phyloP scores from a whole-genome alignment of 1,140 invertebrate genomes.

The Branchinecta lindahli region DNA sequence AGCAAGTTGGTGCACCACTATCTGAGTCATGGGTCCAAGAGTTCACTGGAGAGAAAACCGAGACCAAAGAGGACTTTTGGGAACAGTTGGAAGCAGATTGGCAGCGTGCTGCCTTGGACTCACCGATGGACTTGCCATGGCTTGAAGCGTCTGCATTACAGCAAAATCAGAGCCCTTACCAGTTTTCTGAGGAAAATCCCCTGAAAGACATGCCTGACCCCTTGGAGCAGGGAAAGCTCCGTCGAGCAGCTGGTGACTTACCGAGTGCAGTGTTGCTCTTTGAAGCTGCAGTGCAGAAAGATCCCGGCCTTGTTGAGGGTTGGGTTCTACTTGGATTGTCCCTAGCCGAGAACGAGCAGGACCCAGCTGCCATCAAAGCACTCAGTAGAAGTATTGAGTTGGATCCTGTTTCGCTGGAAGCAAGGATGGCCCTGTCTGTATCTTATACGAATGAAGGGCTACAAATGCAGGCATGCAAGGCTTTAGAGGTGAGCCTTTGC shows the following conservation, averaged over 20 bases:
- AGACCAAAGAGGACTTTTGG: constrained; percentile 18
- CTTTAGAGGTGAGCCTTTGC: constrained; percentile 31
- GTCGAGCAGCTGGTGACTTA: constrained; percentile 69
- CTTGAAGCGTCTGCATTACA: constrained; percentile 9
- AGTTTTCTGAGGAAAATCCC: constrained; percentile 71
- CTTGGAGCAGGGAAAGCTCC: constrained; percentile 66
- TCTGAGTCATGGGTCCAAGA: neutral
- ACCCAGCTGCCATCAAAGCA: constrained; percentile 72
- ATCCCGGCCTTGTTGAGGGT: constrained; percentile 59
- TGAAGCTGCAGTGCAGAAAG: constrained; percentile 81
- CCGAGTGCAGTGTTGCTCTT: constrained; percentile 90
- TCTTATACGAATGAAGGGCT: constrained; percentile 84
- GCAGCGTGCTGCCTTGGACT: constrained; percentile 13
- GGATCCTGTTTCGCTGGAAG: constrained; percentile 60
- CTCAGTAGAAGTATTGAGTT: constrained; percentile 68
- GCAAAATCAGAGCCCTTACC: constrained; percentile 41
- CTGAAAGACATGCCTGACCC: constrained; percentile 64
- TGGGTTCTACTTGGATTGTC: constrained; percentile 69
- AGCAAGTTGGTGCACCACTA: neutral
- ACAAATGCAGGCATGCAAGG: constrained; percentile 38
- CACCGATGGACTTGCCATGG: constrained; percentile 10
- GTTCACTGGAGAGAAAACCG: too few relatives aligned
- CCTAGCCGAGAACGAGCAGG: constrained; percentile 85
- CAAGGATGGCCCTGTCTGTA: constrained; percentile 76
- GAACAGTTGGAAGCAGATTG: constrained; percentile 16